Percentiles rank a stretch among this genome's conserved stretches.
Evolutionary conservation across 2,888 invertebrate species (phyloP).

Genomic region (Sinodicranocentrus sp.): DNA sequence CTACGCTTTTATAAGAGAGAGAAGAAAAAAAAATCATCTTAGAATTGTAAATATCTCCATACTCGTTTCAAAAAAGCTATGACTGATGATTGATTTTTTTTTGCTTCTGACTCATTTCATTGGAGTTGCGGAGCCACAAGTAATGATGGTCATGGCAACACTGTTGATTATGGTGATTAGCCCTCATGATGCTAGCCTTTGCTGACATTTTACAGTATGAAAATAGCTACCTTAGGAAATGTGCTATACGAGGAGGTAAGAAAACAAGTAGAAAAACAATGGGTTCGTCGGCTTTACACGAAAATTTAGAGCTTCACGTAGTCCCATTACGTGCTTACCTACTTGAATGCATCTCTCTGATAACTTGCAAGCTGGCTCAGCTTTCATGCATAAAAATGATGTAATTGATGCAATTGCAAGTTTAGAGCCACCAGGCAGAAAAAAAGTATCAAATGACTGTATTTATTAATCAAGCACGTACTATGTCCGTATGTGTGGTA

Average conservation of each 20-base stretch:
- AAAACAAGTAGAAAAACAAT: background rate
- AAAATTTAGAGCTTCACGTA: too few relatives aligned
- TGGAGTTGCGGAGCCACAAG: slow-evolving; percentile 7
- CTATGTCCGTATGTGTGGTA: slow-evolving; percentile 1
- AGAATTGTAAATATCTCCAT: too few relatives aligned
- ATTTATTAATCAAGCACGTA: slow-evolving; percentile 38
- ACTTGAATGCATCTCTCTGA: too few relatives aligned
- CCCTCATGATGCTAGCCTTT: slow-evolving; percentile 28
- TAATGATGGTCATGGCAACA: slow-evolving; percentile 67
- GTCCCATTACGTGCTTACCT: too few relatives aligned
- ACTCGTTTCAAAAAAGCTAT: too few relatives aligned
- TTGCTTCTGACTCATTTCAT: background rate
- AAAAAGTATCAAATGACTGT: slow-evolving; percentile 24
- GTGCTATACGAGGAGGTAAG: background rate
- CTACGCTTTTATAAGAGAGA: too few relatives aligned
- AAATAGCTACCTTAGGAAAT: slow-evolving; percentile 32
- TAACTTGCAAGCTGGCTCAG: too few relatives aligned
- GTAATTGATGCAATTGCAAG: slow-evolving; percentile 1
- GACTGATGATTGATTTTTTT: slow-evolving; percentile 26
- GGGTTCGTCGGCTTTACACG: slow-evolving; percentile 35
- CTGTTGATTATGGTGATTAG: slow-evolving; percentile 39
- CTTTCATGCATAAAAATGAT: too few relatives aligned
- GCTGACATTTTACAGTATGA: slow-evolving; percentile 23
- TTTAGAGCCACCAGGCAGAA: background rate
- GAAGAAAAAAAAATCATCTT: too few relatives aligned